phyloP scores from a whole-genome alignment of 1,140 invertebrate genomes.

The Rhizoglyphus robini region DNA sequence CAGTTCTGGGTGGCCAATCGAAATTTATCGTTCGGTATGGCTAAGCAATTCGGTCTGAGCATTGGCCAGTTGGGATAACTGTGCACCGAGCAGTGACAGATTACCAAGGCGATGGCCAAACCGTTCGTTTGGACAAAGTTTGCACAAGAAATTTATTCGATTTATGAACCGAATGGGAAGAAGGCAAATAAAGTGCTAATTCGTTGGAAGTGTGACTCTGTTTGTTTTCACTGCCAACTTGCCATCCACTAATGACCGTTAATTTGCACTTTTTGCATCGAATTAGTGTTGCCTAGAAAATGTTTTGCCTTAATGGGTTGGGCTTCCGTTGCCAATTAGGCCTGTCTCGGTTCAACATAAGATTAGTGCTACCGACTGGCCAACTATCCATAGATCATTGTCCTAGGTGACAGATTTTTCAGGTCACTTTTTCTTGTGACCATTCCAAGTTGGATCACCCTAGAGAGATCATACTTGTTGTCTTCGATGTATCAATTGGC shows the following conservation, averaged over 20 bases:
- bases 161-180: neutral
- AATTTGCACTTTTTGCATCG: slow-evolving; percentile 11
- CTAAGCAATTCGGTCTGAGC: neutral
- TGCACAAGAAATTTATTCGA: slow-evolving; percentile 9
- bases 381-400: too few relatives aligned
- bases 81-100: neutral
- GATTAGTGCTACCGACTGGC: too few relatives aligned
- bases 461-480: too few relatives aligned
- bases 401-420: too few relatives aligned
- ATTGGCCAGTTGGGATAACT: too few relatives aligned
- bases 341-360: too few relatives aligned
- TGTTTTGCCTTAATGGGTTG: slow-evolving; percentile 3
- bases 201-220: slow-evolving; percentile 12
- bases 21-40: neutral
- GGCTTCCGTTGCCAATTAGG: neutral
- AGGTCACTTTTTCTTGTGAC: too few relatives aligned
- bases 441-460: too few relatives aligned
- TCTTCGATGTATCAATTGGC: too few relatives aligned
- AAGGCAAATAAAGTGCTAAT: neutral
- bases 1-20: neutral
- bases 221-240: neutral
- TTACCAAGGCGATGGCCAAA: neutral
- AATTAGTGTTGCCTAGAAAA: neutral
- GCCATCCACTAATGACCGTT: neutral
- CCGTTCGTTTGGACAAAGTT: neutral